These are phyloP conservation scores for Fringilla coelebs DNA, from an alignment of 2,797 vertebrate species.

Conservation along the genomic window DNA sequence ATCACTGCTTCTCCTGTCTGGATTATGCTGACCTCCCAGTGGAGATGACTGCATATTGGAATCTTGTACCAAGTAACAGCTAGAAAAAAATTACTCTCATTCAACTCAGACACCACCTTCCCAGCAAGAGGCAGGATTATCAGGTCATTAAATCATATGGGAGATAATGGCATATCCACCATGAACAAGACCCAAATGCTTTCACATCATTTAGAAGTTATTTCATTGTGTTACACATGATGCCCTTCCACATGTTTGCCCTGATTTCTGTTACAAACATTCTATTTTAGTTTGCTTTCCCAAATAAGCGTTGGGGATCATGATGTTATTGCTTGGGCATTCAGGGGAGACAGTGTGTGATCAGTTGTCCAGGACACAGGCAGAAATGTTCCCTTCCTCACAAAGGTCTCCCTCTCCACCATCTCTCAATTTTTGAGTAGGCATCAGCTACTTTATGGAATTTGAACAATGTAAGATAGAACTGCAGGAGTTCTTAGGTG, in stretches of 20 bases:
- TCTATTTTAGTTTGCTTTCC: neutral
- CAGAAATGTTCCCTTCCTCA: neutral
- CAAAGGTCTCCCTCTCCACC: neutral
- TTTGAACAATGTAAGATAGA: neutral
- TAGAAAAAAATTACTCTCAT: neutral
- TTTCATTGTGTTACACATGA: neutral
- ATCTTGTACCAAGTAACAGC: neutral
- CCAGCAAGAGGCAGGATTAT: neutral
- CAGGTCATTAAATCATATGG: conserved; percentile 1
- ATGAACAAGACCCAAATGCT: neutral
- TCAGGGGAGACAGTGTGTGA: accelerated
- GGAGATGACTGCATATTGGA: conserved; percentile 2
- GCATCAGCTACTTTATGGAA: neutral
- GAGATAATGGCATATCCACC: neutral
- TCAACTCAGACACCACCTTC: neutral
- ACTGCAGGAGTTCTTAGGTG: neutral
- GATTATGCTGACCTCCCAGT: conserved; percentile 3
- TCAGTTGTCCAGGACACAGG: neutral
- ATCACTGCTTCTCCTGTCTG: neutral
- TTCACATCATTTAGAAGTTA: neutral
- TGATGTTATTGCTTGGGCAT: neutral
- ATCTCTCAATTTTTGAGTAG: neutral
- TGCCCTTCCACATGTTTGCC: neutral
- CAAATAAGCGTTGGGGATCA: accelerated
- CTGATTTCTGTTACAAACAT: neutral